Base-by-base conservation (phyloP, 1,140 invertebrate genomes). In the Hydropsyche tenuis region DNA sequence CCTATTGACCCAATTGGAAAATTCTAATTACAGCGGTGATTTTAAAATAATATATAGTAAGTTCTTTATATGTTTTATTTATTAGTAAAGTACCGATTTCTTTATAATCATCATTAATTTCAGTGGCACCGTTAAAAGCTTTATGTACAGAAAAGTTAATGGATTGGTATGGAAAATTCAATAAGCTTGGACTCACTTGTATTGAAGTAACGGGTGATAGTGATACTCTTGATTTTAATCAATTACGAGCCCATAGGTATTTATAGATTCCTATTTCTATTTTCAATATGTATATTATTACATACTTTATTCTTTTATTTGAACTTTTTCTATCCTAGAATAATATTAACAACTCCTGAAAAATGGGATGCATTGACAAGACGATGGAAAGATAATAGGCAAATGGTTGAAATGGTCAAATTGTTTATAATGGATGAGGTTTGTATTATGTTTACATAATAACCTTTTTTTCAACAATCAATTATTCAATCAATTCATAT, bases 371-470 rank as follows among this genome's bases (percentile, higher is more conserved):
- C 90, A 71, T 79, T 94, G 51, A 94, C 92, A 0, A 85, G 93
- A 74, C 86, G 87, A 75, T 93, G 90, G 90, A 88, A 86, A 77
- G 89, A 91, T 75, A 87, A 91, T 77, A 85, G 82, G 72, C 79
- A 82, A 43, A 77, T 93, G 20, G 86, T 93, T 22, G 83, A 89
- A 76, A 80, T 86, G 0, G 85, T 94, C 9, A 89, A 89, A 77
- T 81, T 95, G 5, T 90, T 95, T 78, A 83, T 94, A n/a, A 90
- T 95, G 69, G 93, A 95, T 83, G 93, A 95, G 84, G 91, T 90
- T 80, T 73, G 65, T 69, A 76, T 60, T 23, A 9, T 3, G 27
- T 22, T 69, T 63, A 20, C 45, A 22, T 56, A 43, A 16, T 46
- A 60, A 62, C 27, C 12, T 63, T 5, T 22, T 16, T 69, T 43